Evolutionary conservation across 2,888 invertebrate genomes (phyloP).

Genomic region (Cataglyphis livida): DNA sequence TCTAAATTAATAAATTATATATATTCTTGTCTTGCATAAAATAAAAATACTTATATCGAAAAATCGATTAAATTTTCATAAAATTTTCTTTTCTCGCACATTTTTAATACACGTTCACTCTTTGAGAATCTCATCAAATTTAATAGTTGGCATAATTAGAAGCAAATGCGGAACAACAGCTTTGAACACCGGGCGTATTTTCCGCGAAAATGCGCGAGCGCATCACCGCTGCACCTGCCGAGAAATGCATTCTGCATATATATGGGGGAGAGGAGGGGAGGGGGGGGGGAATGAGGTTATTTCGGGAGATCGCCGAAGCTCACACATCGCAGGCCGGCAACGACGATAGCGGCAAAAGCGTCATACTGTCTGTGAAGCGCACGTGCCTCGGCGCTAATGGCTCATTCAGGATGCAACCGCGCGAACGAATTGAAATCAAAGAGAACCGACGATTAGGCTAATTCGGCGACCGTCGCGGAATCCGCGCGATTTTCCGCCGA

Average conservation of each 20-base stretch:
- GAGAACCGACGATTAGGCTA: slow-evolving; percentile 31
- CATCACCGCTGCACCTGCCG: slow-evolving; percentile 60
- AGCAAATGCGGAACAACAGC: neutral
- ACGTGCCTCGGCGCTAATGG: slow-evolving; percentile 70
- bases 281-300: slow-evolving; percentile 56
- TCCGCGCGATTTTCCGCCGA: slow-evolving; percentile 33
- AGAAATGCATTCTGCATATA: slow-evolving; percentile 6
- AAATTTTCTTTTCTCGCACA: neutral
- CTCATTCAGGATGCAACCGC: slow-evolving; percentile 64
- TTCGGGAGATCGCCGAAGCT: slow-evolving; percentile 62
- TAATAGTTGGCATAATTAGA: slow-evolving; percentile 28
- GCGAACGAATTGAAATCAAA: slow-evolving; percentile 67
- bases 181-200: slow-evolving; percentile 43
- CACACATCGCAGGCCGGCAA: slow-evolving; percentile 12
- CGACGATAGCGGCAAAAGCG: slow-evolving; percentile 56
- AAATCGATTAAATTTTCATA: neutral
- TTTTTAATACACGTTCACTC: neutral
- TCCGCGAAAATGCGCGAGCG: slow-evolving; percentile 63
- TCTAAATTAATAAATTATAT: neutral
- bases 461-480: slow-evolving; percentile 51
- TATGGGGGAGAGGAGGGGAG: neutral
- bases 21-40: neutral
- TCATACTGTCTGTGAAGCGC: slow-evolving; percentile 73
- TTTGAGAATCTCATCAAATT: slow-evolving; percentile 6
- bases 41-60: neutral